A percentile compares a stretch with the other conserved stretches of the same genome.
These are phyloP conservation scores for Mormyrus lacerda DNA, from an alignment of 2,113 vertebrate species.

Conservation along the genomic window DNA sequence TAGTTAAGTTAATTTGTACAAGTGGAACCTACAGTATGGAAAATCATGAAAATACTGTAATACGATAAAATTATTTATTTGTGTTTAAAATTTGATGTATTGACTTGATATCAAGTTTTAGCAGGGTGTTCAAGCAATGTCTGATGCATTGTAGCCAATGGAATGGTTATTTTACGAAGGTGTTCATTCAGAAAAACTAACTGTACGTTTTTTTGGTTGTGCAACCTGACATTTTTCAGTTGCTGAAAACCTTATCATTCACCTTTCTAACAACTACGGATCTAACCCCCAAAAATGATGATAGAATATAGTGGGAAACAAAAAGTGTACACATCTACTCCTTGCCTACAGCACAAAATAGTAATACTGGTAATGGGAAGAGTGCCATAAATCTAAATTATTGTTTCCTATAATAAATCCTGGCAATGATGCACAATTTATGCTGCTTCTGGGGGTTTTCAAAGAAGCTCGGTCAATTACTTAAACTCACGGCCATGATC, in stretches of 20 bases:
- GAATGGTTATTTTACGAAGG: neutral
- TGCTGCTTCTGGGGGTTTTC: neutral
- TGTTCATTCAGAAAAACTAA: neutral
- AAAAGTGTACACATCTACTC: neutral
- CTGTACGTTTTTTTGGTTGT: neutral
- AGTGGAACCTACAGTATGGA: neutral
- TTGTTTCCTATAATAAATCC: conserved; percentile 10
- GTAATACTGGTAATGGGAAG: neutral
- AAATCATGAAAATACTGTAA: neutral
- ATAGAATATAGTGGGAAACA: neutral
- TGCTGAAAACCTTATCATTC: neutral
- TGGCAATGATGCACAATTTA: neutral
- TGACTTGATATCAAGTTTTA: neutral
- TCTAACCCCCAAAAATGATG: neutral
- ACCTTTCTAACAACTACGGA: neutral
- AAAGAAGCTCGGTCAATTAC: neutral
- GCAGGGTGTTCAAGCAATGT: neutral
- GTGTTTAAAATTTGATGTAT: neutral
- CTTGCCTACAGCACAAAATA: neutral
- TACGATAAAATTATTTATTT: neutral
- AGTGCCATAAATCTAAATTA: conserved; percentile 11
- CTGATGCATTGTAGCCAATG: neutral
- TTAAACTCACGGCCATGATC: neutral
- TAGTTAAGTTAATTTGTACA: neutral
- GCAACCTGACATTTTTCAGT: neutral